Percentiles rank a stretch among this genome's conserved stretches.
Evolutionary conservation across 1,140 invertebrate species (phyloP).

Genomic region (Sycobia sp.): DNA sequence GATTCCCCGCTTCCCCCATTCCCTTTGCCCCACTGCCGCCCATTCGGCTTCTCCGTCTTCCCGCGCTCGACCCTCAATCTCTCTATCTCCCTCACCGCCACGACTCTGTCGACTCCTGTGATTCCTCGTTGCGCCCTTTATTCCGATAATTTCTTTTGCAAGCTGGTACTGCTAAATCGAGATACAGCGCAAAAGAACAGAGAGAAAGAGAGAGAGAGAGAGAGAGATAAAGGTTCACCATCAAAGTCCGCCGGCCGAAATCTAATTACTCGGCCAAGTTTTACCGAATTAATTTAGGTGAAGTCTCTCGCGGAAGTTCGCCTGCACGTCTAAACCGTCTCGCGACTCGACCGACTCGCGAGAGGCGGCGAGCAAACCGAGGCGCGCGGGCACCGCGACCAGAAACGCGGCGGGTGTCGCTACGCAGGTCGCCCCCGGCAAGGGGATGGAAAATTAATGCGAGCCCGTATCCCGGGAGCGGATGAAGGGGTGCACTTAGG

Average conservation of each 20-base stretch:
- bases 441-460: constrained; percentile 27
- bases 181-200: background rate
- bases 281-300: constrained; percentile 31
- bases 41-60: background rate
- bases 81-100: background rate
- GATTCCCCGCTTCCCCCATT: too few relatives aligned
- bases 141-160: background rate
- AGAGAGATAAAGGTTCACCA: background rate
- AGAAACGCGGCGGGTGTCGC: too few relatives aligned
- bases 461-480: background rate
- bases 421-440: background rate
- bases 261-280: constrained; percentile 34
- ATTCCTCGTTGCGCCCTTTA: background rate
- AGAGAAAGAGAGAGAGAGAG: constrained; percentile 20
- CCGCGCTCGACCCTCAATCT: background rate
- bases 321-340: background rate
- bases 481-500: too few relatives aligned
- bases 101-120: background rate
- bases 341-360: too few relatives aligned
- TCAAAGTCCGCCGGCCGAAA: constrained; percentile 26
- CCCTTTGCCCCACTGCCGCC: background rate
- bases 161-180: constrained; percentile 12
- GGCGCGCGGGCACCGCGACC: too few relatives aligned
- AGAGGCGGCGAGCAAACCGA: too few relatives aligned
- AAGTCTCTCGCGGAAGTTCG: constrained; percentile 19